Evolutionary conservation across 2,888 invertebrate species (phyloP).

Genomic region (Noctua fimbriata): DNA sequence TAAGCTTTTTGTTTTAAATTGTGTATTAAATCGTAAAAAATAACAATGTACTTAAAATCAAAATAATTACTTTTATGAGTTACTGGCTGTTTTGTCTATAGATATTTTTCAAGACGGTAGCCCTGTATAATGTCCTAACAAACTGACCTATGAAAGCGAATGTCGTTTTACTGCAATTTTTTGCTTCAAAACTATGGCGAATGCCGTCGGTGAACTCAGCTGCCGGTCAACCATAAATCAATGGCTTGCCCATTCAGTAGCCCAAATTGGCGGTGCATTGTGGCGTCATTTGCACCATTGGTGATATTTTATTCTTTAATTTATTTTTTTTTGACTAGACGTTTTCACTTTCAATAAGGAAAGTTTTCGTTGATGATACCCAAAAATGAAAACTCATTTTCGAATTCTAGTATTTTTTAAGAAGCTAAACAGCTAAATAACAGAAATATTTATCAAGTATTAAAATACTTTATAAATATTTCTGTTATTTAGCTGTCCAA

Average conservation of each 20-base stretch:
- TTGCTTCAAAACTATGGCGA: slow-evolving; percentile 57
- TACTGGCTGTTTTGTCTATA: neutral
- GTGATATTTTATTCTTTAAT: slow-evolving; percentile 54
- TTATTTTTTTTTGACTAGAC: neutral
- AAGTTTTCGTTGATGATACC: neutral
- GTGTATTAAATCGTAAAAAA: neutral
- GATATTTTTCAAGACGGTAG: slow-evolving; percentile 29
- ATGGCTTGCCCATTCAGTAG: slow-evolving; percentile 74
- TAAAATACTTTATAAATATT: too few species aligned
- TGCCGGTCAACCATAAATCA: slow-evolving; percentile 81
- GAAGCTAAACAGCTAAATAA: neutral
- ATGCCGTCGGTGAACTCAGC: slow-evolving; percentile 76
- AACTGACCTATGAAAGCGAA: slow-evolving; percentile 83
- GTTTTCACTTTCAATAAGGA: slow-evolving; percentile 28
- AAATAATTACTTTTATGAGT: neutral
- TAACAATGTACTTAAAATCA: neutral
- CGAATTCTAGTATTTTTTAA: neutral
- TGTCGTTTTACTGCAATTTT: slow-evolving; percentile 74
- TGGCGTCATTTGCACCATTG: slow-evolving; percentile 67
- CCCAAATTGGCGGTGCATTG: slow-evolving; percentile 71
- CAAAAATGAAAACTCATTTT: too few species aligned
- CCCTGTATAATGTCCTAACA: slow-evolving; percentile 65
- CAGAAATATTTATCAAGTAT: neutral
- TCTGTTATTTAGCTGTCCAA: too few species aligned
- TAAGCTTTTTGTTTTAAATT: neutral